Evolutionary conservation across 2,797 vertebrate genomes (phyloP), one percentile per base, ranked within the genome.

Genomic region (Ptychobarbus kaznakovi): DNA sequence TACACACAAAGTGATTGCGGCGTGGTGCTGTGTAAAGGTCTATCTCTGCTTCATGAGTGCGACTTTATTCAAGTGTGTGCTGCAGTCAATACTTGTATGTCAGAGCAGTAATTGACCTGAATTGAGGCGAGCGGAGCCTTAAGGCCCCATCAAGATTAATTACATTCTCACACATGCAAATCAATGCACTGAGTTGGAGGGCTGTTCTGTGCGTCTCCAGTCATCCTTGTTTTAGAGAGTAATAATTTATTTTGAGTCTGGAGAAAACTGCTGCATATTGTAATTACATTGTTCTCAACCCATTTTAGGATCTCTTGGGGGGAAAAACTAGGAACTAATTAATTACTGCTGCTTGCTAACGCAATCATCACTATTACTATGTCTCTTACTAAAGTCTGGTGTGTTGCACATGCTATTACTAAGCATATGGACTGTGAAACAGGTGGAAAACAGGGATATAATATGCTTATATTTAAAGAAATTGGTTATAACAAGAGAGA

Each of bases 71-170:
- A 63, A 42, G 51, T 53, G 46, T 75, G 42, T 78, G 73, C 46
- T 18, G 40, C 56, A 85, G 80, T 46, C 82, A 13, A 70, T 77
- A 82, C 65, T 53, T 72, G 56, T 51, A 73, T 65, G 44, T 85
- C 79, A 77, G 38, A 15, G 38, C 63, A 86, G 76, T 86, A 77
- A 87, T 87, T 86, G 73, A 66, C 83, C 80, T 66, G 83, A 85
- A 78, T 82, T 76, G 80, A 85, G 69, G 61, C 44, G 65, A 82
- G 79, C 77, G n/a, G 58, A 82, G 70, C 83, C 81, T 87, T 83
- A 86, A 89, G 87, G 84, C 81, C 68, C 84, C 79, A 89, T 89
- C 88, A 80, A 86, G 84, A 86, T 88, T 89, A 89, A 89, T 89
- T 82, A 88, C 84, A 56, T 82, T 87, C 85, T 87, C 85, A 81